phyloP scores from a whole-genome alignment of 2,113 vertebrate species.

The Reinhardtius hippoglossoides region DNA sequence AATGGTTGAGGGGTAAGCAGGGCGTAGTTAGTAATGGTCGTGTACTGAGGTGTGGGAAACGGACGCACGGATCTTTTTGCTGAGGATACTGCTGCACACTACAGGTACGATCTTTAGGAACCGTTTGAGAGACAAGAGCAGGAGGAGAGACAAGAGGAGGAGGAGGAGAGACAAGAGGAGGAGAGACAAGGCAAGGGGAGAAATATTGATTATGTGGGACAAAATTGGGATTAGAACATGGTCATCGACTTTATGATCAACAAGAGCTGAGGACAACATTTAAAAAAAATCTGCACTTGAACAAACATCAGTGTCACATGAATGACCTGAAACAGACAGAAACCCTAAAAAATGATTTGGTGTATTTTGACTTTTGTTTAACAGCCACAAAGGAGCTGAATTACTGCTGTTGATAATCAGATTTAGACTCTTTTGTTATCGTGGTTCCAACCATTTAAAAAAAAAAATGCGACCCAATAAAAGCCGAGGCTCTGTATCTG shows the following conservation, averaged over 20 bases:
- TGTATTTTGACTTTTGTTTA: too few species aligned
- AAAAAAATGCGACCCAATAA: too few species aligned
- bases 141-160: neutral
- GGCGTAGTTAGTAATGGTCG: constrained; percentile 49
- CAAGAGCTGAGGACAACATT: too few species aligned
- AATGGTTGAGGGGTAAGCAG: constrained; percentile 3
- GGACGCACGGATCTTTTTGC: constrained; percentile 16
- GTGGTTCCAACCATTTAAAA: too few species aligned
- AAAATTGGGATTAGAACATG: constrained; percentile 21
- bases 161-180: neutral
- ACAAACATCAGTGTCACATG: too few species aligned
- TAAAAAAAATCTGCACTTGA: too few species aligned
- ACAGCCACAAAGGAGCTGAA: too few species aligned
- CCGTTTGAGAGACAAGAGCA: neutral
- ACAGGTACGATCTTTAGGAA: constrained; percentile 57
- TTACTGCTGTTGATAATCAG: too few species aligned
- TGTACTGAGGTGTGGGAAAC: constrained; percentile 51
- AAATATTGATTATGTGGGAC: neutral
- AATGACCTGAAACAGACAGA: too few species aligned
- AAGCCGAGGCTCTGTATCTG: too few species aligned
- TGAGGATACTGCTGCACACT: constrained; percentile 62
- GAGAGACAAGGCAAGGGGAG: neutral
- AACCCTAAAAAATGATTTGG: too few species aligned
- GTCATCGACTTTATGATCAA: neutral
- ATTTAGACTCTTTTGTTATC: too few species aligned